Conservation (phyloP, 2,797 vertebrate genomes). For the Dendrocincla tyrannina region DNA sequence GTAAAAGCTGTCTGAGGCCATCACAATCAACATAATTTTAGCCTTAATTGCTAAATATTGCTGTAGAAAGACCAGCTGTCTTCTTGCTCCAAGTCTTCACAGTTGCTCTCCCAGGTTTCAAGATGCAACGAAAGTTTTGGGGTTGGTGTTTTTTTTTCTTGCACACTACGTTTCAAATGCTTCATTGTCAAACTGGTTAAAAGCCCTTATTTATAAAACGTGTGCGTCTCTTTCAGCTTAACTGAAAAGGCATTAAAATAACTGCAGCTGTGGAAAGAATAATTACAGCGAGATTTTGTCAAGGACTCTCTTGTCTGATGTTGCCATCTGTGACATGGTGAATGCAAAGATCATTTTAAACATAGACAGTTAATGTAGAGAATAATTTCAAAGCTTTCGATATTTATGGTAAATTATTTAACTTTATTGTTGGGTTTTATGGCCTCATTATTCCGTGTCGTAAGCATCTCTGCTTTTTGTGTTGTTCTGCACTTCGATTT, state of each 20-base stretch:
- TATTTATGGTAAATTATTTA: conserved; percentile 84
- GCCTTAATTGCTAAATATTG: background rate
- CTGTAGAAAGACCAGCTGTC: background rate
- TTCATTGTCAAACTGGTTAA: conserved; percentile 76
- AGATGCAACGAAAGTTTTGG: conserved; percentile 51
- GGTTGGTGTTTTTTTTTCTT: background rate
- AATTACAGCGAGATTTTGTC: conserved; percentile 79
- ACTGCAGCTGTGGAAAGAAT: conserved; percentile 80
- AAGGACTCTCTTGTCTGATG: conserved; percentile 84
- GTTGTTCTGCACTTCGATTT: conserved; percentile 74
- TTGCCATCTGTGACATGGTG: conserved; percentile 81
- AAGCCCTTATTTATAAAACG: conserved; percentile 79
- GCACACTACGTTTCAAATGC: conserved; percentile 74
- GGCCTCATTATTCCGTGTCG: conserved; percentile 70
- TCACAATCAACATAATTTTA: background rate
- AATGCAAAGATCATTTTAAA: conserved; percentile 81
- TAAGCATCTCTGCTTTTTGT: conserved; percentile 66
- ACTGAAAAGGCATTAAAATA: conserved; percentile 82
- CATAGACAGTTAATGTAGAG: conserved; percentile 77
- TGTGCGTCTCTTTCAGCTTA: conserved; percentile 77
- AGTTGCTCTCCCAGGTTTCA: conserved; percentile 25
- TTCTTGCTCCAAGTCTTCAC: background rate
- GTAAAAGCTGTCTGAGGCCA: background rate
- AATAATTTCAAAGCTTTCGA: conserved; percentile 76
- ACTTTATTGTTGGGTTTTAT: conserved; percentile 79